A percentile compares a stretch with the other conserved stretches of the same genome.
These are phyloP conservation scores for Coracias cyanogaster DNA, from an alignment of 2,797 vertebrate genomes.

Conservation along the genomic window DNA sequence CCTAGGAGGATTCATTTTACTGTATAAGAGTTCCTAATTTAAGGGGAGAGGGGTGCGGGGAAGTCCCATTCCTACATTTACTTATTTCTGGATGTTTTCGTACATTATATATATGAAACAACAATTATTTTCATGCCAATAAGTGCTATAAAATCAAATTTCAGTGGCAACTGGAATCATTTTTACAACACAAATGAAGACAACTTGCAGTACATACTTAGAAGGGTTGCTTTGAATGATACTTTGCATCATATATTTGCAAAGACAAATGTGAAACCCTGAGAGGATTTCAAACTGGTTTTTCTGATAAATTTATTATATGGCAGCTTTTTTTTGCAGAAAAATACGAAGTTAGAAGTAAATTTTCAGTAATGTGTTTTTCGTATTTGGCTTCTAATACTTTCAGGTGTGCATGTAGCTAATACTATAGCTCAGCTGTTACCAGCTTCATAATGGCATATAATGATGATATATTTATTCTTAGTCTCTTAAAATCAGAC, in stretches of 20 bases:
- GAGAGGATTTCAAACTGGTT: not conserved
- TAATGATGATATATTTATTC: not conserved
- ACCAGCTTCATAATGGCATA: not conserved
- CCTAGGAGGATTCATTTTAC: not conserved
- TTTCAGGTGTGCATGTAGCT: not conserved
- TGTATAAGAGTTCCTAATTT: not conserved
- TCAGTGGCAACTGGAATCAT: not conserved
- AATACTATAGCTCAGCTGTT: not conserved
- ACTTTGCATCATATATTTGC: not conserved
- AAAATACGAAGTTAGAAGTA: not conserved
- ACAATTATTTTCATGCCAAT: not conserved
- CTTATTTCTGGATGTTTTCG: not conserved
- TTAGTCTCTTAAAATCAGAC: not conserved
- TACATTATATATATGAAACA: not conserved
- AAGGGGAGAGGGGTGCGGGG: not conserved
- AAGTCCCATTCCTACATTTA: not conserved
- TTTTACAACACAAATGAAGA: not conserved
- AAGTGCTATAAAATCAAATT: not conserved
- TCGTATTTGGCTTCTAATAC: not conserved
- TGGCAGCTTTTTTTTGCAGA: not conserved
- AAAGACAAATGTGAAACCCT: not conserved
- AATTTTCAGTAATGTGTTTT: not conserved
- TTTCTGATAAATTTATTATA: not conserved
- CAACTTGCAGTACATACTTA: not conserved
- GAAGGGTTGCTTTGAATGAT: not conserved